Evolutionary conservation across 1,140 invertebrate species (phyloP), one percentile per base, ranked within the genome.

Genomic region (Kradibia gibbosae): DNA sequence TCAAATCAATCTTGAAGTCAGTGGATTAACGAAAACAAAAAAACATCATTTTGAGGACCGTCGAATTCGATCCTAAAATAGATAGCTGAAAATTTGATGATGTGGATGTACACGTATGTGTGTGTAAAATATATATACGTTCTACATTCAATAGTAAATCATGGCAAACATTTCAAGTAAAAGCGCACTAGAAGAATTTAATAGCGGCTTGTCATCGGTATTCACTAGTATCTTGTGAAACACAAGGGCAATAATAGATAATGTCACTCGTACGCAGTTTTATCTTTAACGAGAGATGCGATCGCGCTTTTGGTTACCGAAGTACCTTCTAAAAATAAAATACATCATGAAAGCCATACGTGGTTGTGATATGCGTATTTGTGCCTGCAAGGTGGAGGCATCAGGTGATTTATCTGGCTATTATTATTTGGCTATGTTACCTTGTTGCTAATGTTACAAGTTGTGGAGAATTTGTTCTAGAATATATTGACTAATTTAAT

Each of bases 231-330:
- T 4, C 20, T 20, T n/a, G 2, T 25, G 2, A 11, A 55, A 20
- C 11, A 45, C 71, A 39, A 28, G 34, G 39, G 67, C 70, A 71
- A 80, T 74, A 80, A 65, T 34, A 74, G 71, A 82, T 78, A 74
- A 62, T 70, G 48, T 42, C 36, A 71, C 42, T 48, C 20, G 57
- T 22, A 50, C 50, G 57, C 67, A 36, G n/a, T 71, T 71, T 76
- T 76, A 81, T 76, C 80, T 75, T 36, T 65, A n/a, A 25, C 45
- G 36, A 71, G 45, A 53, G 77, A 74, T 76, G 77, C 77, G 77
- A 78, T 60, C 73, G 45, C 60, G 25, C 39, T 31, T 62, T 31
- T 15, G 60, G 28, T 62, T 15, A 4, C 13, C 28, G 60, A 34
- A 17, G n/a, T 31, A 7, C 36, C 28, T 25, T 15, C 60, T 76